phyloP scores from a whole-genome alignment of 30 jellyfish, hydroid and myxozoan genomes.

The Aurelia coerulea region DNA sequence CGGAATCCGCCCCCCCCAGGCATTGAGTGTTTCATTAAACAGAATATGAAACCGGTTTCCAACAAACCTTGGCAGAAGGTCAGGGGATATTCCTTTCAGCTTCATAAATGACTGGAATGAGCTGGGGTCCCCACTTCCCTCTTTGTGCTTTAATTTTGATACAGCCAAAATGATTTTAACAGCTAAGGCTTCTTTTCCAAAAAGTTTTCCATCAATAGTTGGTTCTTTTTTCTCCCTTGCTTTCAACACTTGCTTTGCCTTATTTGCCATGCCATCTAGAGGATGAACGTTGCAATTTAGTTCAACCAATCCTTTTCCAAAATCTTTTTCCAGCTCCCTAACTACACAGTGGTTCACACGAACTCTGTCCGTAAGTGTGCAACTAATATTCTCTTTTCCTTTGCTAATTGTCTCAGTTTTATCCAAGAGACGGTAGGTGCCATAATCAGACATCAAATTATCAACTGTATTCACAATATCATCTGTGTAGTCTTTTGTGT shows the following conservation, averaged over 20 bases:
- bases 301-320: too few relatives aligned
- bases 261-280: conserved; percentile 34
- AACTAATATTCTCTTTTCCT: neutral
- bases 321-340: neutral
- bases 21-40: too few relatives aligned
- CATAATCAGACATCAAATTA: conserved; percentile 2
- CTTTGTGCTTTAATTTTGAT: conserved; percentile 17
- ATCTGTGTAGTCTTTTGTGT: neutral
- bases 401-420: neutral
- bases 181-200: conserved; percentile 10
- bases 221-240: neutral
- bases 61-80: conserved; percentile 8
- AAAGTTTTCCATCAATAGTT: conserved; percentile 3
- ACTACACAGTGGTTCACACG: conserved; percentile 28
- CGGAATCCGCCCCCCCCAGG: too few relatives aligned
- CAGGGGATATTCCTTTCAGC: conserved; percentile 1
- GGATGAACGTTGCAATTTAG: too few relatives aligned
- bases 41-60: too few relatives aligned
- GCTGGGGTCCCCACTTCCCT: conserved; percentile 29
- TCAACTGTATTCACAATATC: conserved; percentile 24
- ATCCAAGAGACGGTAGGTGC: neutral
- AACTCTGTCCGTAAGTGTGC: conserved; percentile 46
- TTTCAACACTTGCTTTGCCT: conserved; percentile 9
- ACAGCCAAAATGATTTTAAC: neutral
- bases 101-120: conserved; percentile 18